Evolutionary conservation across 1,140 invertebrate species (phyloP).

Genomic region (Drosophila tani): DNA sequence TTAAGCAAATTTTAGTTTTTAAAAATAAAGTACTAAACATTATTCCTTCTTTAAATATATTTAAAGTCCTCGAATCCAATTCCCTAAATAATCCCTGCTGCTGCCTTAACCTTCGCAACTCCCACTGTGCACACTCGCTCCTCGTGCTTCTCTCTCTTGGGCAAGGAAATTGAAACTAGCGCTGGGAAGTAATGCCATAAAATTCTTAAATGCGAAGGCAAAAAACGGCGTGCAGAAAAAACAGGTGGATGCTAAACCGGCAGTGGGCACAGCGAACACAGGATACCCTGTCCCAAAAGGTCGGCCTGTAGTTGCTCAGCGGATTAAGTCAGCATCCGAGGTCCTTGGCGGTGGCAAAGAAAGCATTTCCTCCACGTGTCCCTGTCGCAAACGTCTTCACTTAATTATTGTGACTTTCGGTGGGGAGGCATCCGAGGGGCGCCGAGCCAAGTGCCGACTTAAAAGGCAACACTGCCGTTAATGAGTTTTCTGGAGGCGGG

Average conservation of each 20-base stretch:
- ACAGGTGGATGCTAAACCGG: neutral
- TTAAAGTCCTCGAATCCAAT: neutral
- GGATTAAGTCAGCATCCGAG: conserved; percentile 30
- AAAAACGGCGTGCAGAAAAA: conserved; percentile 15
- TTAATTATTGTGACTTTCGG: conserved; percentile 41
- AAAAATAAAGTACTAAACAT: too few species aligned
- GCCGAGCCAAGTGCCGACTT: conserved; percentile 38
- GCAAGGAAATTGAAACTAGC: conserved; percentile 54
- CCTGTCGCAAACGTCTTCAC: conserved; percentile 38
- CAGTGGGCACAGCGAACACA: conserved; percentile 22
- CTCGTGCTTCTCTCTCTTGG: conserved; percentile 6
- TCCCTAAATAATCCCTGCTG: neutral
- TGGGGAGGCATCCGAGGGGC: neutral
- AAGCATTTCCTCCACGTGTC: conserved; percentile 11
- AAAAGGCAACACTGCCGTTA: conserved; percentile 70
- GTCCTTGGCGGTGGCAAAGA: conserved; percentile 10
- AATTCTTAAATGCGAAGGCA: conserved; percentile 55
- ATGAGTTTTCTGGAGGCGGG: conserved; percentile 69
- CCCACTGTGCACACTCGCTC: conserved; percentile 5
- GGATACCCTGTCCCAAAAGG: conserved; percentile 15
- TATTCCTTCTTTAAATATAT: neutral
- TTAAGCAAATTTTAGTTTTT: neutral
- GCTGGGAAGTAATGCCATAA: conserved; percentile 19
- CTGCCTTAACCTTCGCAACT: too few species aligned
- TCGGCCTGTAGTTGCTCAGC: conserved; percentile 3